Evolutionary conservation across 2,113 vertebrate genomes (phyloP).

Genomic region (Petaurus breviceps): DNA sequence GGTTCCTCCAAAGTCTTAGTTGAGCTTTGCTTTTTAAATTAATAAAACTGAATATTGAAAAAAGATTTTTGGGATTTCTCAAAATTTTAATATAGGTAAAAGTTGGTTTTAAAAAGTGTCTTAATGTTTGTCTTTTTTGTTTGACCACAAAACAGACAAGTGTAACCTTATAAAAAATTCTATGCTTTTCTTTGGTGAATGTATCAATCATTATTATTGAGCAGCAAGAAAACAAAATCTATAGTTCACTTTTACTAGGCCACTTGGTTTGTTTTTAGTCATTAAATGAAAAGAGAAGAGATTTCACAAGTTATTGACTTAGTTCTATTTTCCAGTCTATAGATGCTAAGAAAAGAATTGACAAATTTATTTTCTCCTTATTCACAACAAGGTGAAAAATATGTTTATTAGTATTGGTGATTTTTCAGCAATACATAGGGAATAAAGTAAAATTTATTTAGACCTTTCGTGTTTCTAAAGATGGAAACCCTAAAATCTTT

Average conservation of each 20-base stretch:
- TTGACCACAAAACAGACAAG: constrained; percentile 84
- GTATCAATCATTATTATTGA: constrained; percentile 85
- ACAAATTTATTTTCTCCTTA: constrained; percentile 81
- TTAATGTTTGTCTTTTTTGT: constrained; percentile 53
- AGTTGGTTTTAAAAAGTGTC: background rate
- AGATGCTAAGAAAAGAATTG: constrained; percentile 83
- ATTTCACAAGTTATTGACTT: constrained; percentile 75
- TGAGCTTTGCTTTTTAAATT: background rate
- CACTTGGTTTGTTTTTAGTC: constrained; percentile 76
- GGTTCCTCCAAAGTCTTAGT: background rate
- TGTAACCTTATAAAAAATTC: constrained; percentile 83
- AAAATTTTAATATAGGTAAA: background rate
- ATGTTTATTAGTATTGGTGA: constrained; percentile 18
- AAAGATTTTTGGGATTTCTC: background rate
- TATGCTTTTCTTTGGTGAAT: constrained; percentile 86
- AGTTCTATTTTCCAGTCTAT: constrained; percentile 77
- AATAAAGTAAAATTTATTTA: constrained; percentile 16
- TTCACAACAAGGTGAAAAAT: constrained; percentile 16
- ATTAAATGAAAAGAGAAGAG: constrained; percentile 78
- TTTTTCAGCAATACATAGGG: constrained; percentile 48
- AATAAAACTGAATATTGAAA: background rate
- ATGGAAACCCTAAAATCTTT: constrained; percentile 11
- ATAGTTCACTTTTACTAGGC: constrained; percentile 85
- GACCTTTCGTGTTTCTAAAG: background rate
- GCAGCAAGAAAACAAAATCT: constrained; percentile 84